Conservation (phyloP, 2,797 vertebrate genomes). For the Hephaestus fuliginosus region DNA sequence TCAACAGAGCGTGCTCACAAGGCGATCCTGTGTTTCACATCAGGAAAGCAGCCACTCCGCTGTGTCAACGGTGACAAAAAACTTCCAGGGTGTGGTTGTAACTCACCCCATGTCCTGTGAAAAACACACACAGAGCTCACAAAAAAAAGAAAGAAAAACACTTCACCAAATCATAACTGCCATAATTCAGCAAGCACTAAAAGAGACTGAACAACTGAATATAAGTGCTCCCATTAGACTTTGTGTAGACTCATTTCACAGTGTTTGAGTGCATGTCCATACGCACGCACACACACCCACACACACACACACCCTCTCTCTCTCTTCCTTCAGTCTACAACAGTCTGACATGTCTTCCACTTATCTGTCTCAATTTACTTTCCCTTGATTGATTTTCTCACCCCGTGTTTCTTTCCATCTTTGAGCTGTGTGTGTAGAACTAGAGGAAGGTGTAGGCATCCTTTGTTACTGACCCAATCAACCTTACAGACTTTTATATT, state of each 20-base stretch:
- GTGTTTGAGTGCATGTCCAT: background rate
- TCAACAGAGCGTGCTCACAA: conserved; percentile 63
- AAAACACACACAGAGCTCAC: conserved; percentile 22
- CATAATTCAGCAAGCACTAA: conserved; percentile 47
- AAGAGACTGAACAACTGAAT: conserved; percentile 31
- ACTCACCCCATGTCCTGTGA: conserved; percentile 59
- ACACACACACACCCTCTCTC: background rate
- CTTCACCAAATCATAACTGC: conserved; percentile 39
- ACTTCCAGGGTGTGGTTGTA: conserved; percentile 77
- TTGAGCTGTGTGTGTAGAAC: conserved; percentile 64
- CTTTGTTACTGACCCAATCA: conserved; percentile 84
- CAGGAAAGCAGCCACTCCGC: conserved; percentile 74
- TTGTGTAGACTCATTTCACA: conserved; percentile 14
- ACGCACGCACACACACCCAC: conserved; percentile 6
- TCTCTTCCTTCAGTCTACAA: conserved; percentile 32
- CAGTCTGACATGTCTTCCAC: conserved; percentile 49
- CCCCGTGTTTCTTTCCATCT: conserved; percentile 56
- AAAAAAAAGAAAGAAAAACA: conserved; percentile 20
- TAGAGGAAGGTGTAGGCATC: conserved; percentile 67
- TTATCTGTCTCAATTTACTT: conserved; percentile 64
- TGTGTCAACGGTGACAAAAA: conserved; percentile 81
- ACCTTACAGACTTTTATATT: conserved; percentile 84
- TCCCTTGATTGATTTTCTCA: conserved; percentile 66
- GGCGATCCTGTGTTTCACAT: conserved; percentile 54
- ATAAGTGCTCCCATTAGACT: conserved; percentile 42